Base-by-base conservation (phyloP, 2,113 vertebrate species). In the Dasypus novemcinctus region DNA sequence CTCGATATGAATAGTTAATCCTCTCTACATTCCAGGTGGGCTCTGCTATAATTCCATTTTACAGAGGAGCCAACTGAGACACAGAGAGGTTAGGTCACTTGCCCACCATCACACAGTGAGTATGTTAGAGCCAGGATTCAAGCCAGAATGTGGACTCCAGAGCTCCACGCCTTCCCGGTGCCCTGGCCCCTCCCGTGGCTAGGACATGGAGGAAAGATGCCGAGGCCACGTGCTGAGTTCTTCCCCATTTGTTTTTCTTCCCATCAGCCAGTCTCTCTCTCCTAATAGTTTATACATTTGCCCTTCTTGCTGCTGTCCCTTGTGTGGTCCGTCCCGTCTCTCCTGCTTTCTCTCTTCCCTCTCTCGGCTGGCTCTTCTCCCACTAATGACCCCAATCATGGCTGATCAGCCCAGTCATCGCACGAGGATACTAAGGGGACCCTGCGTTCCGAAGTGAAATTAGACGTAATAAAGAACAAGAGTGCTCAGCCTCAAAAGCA, bases 401-500 rank as follows among this genome's bases (percentile, higher is more conserved):
- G 27, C 66, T 46, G 78, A 78, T 69, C 31, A 61, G 84, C 46
- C 46, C 57, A 8, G 64, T 10, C 11, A 0, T 29, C 25, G 10
- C 7, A 0, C 2, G 25, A 46, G 71, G n/a, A 66, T 11, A 49
- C 29, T 49, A n/a, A 71, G 81, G 83, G n/a, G 66, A 64, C 38
- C 10, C 61, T 79, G 75, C 1, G 0, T 63, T 90, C 92, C 78
- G 79, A 68, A 93, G 66, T 41, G 66, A 87, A 95, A 86, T 93
- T 57, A 91, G 86, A 74, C 4, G 0, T 81, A 69, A 94, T 94
- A 78, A 84, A 57, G 95, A 78, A 68, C 11, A 27, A 83, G 88
- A 38, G 86, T 41, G 57, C 74, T 94, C 43, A 83, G 61, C 63
- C 75, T 94, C 36, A 46, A 93, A 71, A 96, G 74, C 86, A 85